Base-by-base conservation (phyloP, 2,888 invertebrate species). In the Perizoma flavofasciatum region DNA sequence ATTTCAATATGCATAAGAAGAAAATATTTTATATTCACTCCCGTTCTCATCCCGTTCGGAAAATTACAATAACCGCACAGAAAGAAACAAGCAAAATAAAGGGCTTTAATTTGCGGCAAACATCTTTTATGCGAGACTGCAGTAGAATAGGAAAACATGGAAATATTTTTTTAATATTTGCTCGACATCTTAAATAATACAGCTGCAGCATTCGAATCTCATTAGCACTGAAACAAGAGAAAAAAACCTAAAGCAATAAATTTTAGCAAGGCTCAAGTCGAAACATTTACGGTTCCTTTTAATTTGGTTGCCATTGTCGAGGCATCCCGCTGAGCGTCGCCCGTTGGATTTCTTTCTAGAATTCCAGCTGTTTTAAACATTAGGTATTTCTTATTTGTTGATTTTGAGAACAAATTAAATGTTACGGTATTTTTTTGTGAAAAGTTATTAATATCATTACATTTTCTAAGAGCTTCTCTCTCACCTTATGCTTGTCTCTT, bases 281-380 rank as follows among this genome's bases (percentile, higher is more conserved):
- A 88, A 89, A 88, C 88, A 83, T 89, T 91, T 90, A 88, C 89
- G 88, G 88, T 89, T 88, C 81, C 88, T 88, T 92, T 91, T 91
- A 92, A 92, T 92, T 91, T 89, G 89, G 89, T 86, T 86, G 87
- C 86, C 81, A 90, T 91, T 91, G 91, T 91, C 83, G 83, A 78
- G 85, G 83, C 85, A 79, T 85, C 90, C 90, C 88, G 89, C 88
- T 82, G 91, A 73, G 90, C 79, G 78, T 82, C 81, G 81, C 79
- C 82, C 82, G 82, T 79, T 79, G 86, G 80, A 85, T 87, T 87
- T 86, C 88, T 89, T 86, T 81, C 85, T 82, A 81, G 88, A 85
- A 82, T 85, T 88, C 89, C 89, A 89, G 89, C 89, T 88, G 91
- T 81, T 89, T 81, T 78, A 80, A 86, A 85, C 86, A 88, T 89